A percentile compares a stretch with the other conserved stretches of the same genome.
These are phyloP conservation scores for Conops quadrifasciatus DNA, from an alignment of 2,888 invertebrate genomes.

Conservation along the genomic window DNA sequence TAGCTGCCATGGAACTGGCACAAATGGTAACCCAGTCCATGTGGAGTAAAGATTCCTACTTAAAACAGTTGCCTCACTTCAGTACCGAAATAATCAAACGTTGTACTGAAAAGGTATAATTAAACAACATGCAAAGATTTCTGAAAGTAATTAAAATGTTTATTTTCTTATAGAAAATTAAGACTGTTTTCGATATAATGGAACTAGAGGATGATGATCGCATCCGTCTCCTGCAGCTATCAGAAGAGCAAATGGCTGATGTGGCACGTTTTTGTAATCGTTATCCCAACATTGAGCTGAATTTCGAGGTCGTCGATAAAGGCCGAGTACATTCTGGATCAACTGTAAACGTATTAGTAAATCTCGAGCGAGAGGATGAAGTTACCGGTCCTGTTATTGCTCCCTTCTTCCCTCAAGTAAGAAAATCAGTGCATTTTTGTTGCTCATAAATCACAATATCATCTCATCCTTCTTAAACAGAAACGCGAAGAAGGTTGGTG, in stretches of 20 bases:
- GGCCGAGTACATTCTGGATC: conserved; percentile 82
- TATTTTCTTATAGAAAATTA: conserved; percentile 66
- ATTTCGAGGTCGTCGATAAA: conserved; percentile 86
- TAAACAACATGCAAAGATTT: neutral
- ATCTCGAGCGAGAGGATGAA: conserved; percentile 96
- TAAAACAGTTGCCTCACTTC: conserved; percentile 97
- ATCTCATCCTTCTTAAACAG: no score
- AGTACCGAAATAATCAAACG: conserved; percentile 86
- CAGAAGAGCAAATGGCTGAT: conserved; percentile 92
- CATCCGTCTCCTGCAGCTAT: conserved; percentile 79
- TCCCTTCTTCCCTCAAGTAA: conserved; percentile 95
- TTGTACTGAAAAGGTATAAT: conserved; percentile 81
- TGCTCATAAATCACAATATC: neutral
- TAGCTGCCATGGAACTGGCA: conserved; percentile 99
- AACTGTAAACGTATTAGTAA: conserved; percentile 88
- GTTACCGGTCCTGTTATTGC: conserved; percentile 96
- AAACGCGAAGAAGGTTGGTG: conserved; percentile 96
- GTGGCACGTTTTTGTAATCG: conserved; percentile 98
- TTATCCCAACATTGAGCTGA: conserved; percentile 97
- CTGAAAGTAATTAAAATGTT: conserved; percentile 1
- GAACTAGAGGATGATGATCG: conserved; percentile 87
- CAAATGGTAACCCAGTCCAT: conserved; percentile 99
- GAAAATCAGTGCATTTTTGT: conserved; percentile 1
- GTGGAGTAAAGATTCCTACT: conserved; percentile 99
- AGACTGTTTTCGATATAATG: conserved; percentile 81